A percentile compares a stretch with the other conserved stretches of the same genome.
phyloP scores from a whole-genome alignment of 1,140 invertebrate genomes.

The Drosophila ercepeae region DNA sequence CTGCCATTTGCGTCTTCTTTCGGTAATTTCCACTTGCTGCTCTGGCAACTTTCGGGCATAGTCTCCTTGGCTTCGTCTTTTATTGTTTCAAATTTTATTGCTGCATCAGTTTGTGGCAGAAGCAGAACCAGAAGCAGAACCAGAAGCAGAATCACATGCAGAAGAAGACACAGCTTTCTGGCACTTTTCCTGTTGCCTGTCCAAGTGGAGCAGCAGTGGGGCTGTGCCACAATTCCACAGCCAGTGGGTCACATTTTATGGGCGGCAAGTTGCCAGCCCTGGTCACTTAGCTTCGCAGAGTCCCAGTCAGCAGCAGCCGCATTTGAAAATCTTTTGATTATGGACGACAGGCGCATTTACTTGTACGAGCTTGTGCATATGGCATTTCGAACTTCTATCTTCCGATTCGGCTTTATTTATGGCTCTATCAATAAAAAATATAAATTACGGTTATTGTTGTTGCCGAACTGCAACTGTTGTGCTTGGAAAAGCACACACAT shows the following conservation, averaged over 20 bases:
- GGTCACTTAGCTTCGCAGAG: slow-evolving; percentile 12
- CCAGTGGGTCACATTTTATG: slow-evolving; percentile 55
- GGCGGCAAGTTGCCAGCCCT: slow-evolving; percentile 31
- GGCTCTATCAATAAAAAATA: slow-evolving; percentile 75
- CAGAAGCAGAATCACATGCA: slow-evolving; percentile 1
- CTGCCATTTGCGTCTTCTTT: slow-evolving; percentile 43
- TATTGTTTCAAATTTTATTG: slow-evolving; percentile 82
- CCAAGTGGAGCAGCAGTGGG: slow-evolving; percentile 48
- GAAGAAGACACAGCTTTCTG: slow-evolving; percentile 29
- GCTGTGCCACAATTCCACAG: slow-evolving; percentile 46
- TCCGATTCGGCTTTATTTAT: slow-evolving; percentile 58
- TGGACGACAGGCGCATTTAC: slow-evolving; percentile 67
- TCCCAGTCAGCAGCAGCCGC: slow-evolving; percentile 28
- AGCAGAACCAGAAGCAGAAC: slow-evolving; percentile 36
- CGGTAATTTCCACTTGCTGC: slow-evolving; percentile 70
- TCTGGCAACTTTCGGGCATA: slow-evolving; percentile 42
- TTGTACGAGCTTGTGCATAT: slow-evolving; percentile 55
- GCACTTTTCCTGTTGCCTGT: slow-evolving; percentile 72
- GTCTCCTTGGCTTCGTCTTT: slow-evolving; percentile 55
- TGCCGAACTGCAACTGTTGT: slow-evolving; percentile 28
- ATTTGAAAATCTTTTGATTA: slow-evolving; percentile 79
- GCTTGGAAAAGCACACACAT: slow-evolving; percentile 39
- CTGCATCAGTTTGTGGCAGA: slow-evolving; percentile 76
- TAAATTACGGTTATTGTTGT: slow-evolving; percentile 75
- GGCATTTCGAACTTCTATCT: slow-evolving; percentile 32